phyloP scores from a whole-genome alignment of 2,888 invertebrate species.

The Agrochola lychnidis region DNA sequence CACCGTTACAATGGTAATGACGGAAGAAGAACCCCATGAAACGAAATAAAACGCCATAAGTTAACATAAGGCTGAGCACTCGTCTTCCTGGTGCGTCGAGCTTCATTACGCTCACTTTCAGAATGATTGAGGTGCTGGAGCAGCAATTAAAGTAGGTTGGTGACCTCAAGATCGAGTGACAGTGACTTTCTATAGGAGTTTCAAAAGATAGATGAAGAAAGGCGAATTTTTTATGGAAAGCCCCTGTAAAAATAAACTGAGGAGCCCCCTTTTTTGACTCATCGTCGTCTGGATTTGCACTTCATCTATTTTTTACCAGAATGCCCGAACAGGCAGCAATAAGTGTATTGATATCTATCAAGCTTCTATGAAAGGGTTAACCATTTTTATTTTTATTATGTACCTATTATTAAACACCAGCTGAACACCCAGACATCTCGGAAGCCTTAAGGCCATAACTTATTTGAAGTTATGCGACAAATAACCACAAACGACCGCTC shows the following conservation, averaged over 20 bases:
- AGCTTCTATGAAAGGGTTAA: neutral
- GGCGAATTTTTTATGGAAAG: neutral
- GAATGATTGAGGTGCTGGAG: slow-evolving; percentile 67
- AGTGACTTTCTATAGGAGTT: neutral
- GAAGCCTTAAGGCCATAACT: neutral
- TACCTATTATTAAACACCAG: neutral
- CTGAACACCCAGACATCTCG: neutral
- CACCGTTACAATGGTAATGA: slow-evolving; percentile 12
- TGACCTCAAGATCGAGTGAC: slow-evolving; percentile 27
- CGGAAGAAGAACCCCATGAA: slow-evolving; percentile 43
- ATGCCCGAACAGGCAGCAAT: neutral
- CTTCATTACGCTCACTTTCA: slow-evolving; percentile 73
- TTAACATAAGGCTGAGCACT: slow-evolving; percentile 60
- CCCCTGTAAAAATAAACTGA: neutral
- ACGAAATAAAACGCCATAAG: slow-evolving; percentile 47
- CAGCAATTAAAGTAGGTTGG: slow-evolving; percentile 57
- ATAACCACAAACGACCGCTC: slow-evolving; percentile 8
- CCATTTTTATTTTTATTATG: neutral
- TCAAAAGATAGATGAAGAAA: neutral
- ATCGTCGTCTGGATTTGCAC: neutral
- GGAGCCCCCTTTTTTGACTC: too few relatives aligned
- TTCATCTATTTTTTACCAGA: neutral
- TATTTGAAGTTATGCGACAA: slow-evolving; percentile 9
- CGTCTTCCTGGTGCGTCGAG: slow-evolving; percentile 66
- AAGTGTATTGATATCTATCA: neutral